A percentile compares a stretch with the other conserved stretches of the same genome.
Evolutionary conservation across 1,140 invertebrate genomes (phyloP).

Genomic region (Saccostrea echinata): DNA sequence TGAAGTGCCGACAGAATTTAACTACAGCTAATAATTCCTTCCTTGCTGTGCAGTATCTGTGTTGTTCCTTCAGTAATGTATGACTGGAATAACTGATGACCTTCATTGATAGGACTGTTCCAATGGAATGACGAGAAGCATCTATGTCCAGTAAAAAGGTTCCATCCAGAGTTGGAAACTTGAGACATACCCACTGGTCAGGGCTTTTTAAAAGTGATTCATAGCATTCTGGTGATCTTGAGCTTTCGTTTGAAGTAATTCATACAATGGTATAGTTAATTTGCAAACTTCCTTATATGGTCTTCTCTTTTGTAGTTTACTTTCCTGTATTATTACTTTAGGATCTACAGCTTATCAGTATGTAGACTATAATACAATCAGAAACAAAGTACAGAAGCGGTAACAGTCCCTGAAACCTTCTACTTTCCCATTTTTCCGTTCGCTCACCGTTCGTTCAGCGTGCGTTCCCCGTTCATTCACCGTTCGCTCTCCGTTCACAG

Average conservation of each 20-base stretch:
- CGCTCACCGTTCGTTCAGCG: no score
- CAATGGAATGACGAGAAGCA: conserved; percentile 23
- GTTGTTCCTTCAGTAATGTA: neutral
- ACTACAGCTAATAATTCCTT: no score
- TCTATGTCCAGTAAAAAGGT: conserved; percentile 32
- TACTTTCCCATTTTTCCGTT: no score
- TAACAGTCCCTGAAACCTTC: no score
- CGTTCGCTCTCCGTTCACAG: no score
- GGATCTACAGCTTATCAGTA: no score
- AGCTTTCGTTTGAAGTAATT: neutral
- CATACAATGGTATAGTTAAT: neutral
- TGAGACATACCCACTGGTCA: neutral
- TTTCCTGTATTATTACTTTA: no score
- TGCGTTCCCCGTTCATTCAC: no score
- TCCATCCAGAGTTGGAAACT: neutral
- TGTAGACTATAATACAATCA: no score
- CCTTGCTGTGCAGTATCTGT: neutral
- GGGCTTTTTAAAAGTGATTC: neutral
- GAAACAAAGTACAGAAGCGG: no score
- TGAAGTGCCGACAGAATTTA: no score
- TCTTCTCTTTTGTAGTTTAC: no score
- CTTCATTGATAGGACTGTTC: neutral
- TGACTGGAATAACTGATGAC: conserved; percentile 5
- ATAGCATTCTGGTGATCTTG: conserved; percentile 34
- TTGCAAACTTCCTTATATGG: conserved; percentile 41